These are phyloP conservation scores for Himalopsyche tibetana DNA, from an alignment of 2,888 invertebrate genomes.

Conservation along the genomic window DNA sequence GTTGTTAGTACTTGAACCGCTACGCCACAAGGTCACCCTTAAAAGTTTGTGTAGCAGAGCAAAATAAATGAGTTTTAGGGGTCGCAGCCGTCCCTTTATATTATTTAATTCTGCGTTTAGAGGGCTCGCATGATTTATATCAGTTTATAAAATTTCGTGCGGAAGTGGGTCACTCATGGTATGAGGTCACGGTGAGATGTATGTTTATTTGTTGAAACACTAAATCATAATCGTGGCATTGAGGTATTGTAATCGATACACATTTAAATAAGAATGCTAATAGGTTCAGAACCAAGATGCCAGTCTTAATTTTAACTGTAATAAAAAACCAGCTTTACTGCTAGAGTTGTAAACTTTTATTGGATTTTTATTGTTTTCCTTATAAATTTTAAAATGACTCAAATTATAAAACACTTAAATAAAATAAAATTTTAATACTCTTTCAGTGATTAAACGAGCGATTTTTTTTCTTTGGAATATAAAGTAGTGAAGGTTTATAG, in stretches of 20 bases:
- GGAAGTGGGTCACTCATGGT: background rate
- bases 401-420: background rate
- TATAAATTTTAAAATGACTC: background rate
- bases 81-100: constrained; percentile 40
- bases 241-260: constrained; percentile 11
- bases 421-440: background rate
- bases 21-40: constrained; percentile 14
- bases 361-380: constrained; percentile 3
- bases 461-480: background rate
- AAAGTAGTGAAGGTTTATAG: background rate
- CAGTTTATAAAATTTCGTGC: constrained; percentile 22
- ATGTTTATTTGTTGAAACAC: background rate
- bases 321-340: constrained; percentile 4
- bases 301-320: background rate
- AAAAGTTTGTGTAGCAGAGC: constrained; percentile 38
- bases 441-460: background rate
- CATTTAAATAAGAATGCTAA: constrained; percentile 34
- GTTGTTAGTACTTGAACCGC: background rate
- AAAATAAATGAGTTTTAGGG: constrained; percentile 37
- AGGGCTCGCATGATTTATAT: constrained; percentile 27
- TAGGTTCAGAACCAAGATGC: background rate
- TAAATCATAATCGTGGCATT: constrained; percentile 3
- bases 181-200: background rate
- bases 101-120: constrained; percentile 35
- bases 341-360: constrained; percentile 22